Evolutionary conservation across 2,113 vertebrate genomes (phyloP).

Genomic region (Mirounga angustirostris): DNA sequence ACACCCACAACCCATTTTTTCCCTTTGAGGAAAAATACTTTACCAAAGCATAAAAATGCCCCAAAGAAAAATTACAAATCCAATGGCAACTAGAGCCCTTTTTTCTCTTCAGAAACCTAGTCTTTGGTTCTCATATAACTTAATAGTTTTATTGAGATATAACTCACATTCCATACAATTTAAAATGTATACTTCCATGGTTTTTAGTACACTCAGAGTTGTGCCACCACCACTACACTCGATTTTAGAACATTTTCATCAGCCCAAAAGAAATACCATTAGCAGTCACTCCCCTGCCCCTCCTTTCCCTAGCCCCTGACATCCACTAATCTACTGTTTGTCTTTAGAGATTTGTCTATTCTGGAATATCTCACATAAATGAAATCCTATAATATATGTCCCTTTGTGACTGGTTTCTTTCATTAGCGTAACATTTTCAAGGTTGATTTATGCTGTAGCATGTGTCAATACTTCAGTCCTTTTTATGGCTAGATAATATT

Average conservation of each 20-base stretch:
- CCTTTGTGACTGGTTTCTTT: neutral
- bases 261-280: neutral
- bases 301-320: neutral
- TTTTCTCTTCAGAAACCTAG: neutral
- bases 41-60: neutral
- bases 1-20: neutral
- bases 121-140: neutral
- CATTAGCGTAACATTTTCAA: neutral
- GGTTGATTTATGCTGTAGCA: neutral
- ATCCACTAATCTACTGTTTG: neutral
- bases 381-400: neutral
- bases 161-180: neutral
- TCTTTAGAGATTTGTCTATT: neutral
- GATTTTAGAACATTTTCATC: neutral
- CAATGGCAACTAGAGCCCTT: neutral
- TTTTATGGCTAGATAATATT: neutral
- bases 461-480: neutral
- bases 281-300: neutral
- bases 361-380: neutral
- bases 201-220: neutral
- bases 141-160: neutral
- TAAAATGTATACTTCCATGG: neutral
- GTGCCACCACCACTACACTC: neutral
- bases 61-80: neutral
- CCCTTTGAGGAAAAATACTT: neutral